phyloP scores from a whole-genome alignment of 2,797 vertebrate species.

The Bufotes viridis region DNA sequence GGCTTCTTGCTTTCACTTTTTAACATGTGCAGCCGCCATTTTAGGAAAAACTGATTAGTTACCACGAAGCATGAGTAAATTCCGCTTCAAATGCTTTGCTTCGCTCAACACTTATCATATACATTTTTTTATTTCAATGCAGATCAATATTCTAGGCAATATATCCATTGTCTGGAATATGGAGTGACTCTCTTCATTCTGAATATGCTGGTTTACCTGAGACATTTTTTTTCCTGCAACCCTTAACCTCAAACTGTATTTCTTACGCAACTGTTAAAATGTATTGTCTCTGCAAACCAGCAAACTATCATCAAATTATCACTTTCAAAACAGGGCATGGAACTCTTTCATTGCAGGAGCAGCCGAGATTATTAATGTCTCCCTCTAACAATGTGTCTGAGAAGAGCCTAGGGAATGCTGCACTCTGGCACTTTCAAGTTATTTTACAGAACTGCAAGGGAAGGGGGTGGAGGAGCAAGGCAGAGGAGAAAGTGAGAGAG shows the following conservation, averaged over 20 bases:
- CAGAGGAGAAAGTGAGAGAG: constrained; percentile 60
- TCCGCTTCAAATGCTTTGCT: too few species aligned
- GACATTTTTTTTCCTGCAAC: constrained; percentile 5
- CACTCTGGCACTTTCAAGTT: constrained; percentile 68
- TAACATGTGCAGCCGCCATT: too few species aligned
- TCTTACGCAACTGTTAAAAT: constrained; percentile 58
- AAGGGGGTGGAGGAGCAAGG: constrained; percentile 45
- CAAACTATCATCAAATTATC: constrained; percentile 61
- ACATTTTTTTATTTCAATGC: too few species aligned
- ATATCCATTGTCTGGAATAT: too few species aligned
- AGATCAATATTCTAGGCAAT: too few species aligned
- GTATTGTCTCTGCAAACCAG: constrained; percentile 54
- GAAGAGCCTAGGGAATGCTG: constrained; percentile 30
- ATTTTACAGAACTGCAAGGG: constrained; percentile 65
- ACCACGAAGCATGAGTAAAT: too few species aligned
- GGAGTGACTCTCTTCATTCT: neutral
- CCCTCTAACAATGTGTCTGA: constrained; percentile 59
- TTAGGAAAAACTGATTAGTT: too few species aligned
- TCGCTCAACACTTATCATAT: too few species aligned
- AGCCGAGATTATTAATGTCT: constrained; percentile 60
- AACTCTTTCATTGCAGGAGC: constrained; percentile 39
- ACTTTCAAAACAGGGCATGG: constrained; percentile 49
- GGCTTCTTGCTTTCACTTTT: too few species aligned
- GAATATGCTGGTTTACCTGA: neutral
- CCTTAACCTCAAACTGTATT: constrained; percentile 46